These are phyloP conservation scores for Leptinotarsa lineolata DNA, from an alignment of 1,140 invertebrate species.

Conservation along the genomic window DNA sequence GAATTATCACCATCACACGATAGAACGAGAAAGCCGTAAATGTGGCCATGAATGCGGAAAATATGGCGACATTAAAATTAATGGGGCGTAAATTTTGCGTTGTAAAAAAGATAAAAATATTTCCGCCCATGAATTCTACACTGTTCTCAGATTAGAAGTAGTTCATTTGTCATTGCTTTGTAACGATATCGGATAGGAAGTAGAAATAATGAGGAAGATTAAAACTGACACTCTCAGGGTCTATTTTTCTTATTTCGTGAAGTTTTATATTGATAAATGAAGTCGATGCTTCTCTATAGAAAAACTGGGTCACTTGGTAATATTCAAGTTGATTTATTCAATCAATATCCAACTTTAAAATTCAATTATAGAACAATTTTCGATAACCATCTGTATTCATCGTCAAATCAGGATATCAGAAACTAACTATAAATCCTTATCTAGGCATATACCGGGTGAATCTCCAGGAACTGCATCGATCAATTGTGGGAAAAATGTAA, in stretches of 20 bases:
- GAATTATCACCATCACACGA: neutral
- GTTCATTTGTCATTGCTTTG: neutral
- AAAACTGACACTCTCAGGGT: neutral
- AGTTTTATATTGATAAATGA: no score
- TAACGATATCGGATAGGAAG: neutral
- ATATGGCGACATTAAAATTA: constrained; percentile 4
- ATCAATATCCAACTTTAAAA: no score
- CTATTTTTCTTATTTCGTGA: neutral
- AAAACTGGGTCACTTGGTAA: no score
- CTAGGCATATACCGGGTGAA: no score
- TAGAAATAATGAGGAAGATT: neutral
- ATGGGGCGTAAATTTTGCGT: neutral
- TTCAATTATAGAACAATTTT: no score
- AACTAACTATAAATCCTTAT: no score
- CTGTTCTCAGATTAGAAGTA: neutral
- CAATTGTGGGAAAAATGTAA: no score
- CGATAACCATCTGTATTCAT: no score
- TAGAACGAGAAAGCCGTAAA: neutral
- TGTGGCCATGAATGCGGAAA: neutral
- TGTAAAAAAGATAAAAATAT: constrained; percentile 3
- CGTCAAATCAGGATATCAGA: no score
- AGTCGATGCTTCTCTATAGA: no score
- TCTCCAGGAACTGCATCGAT: no score
- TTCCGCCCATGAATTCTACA: neutral
- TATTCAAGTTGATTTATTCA: no score